Evolutionary conservation across 2,888 invertebrate species (phyloP).

Genomic region (Polia nebulosa): DNA sequence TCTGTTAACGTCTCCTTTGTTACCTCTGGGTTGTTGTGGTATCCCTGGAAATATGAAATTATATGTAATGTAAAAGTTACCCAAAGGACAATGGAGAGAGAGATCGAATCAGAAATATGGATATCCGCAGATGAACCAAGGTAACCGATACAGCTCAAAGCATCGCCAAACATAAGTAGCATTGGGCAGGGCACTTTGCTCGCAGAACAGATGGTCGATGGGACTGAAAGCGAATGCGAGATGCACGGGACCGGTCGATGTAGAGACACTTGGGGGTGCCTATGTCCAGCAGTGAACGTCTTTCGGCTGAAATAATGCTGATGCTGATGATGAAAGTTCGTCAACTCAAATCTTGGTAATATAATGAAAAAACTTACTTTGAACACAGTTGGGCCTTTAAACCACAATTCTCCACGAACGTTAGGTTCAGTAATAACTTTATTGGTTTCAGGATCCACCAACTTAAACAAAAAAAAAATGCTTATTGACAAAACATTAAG

Average conservation of each 20-base stretch:
- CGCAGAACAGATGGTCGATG: neutral
- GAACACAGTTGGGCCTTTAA: constrained; percentile 78
- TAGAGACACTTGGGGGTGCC: neutral
- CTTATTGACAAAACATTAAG: neutral
- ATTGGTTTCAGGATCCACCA: constrained; percentile 80
- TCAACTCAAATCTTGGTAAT: neutral
- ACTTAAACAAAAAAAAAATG: constrained; percentile 68
- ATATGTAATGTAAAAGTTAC: too few relatives aligned
- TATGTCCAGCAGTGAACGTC: neutral
- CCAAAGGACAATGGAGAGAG: too few relatives aligned
- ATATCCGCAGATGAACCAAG: neutral
- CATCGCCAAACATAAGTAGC: too few relatives aligned
- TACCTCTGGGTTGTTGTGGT: constrained; percentile 83
- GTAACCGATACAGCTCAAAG: neutral
- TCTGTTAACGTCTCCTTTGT: constrained; percentile 81
- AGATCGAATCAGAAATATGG: neutral
- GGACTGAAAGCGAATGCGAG: too few relatives aligned
- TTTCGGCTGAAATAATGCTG: neutral
- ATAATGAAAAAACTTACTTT: constrained; percentile 67
- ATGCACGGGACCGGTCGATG: neutral
- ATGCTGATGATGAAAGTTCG: too few relatives aligned
- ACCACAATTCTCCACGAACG: constrained; percentile 83
- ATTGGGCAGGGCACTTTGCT: too few relatives aligned
- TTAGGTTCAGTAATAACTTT: constrained; percentile 78
- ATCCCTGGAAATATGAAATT: constrained; percentile 74